These are phyloP conservation scores for Dinothrombium tinctorium DNA, from an alignment of 1,140 invertebrate genomes.

Conservation along the genomic window DNA sequence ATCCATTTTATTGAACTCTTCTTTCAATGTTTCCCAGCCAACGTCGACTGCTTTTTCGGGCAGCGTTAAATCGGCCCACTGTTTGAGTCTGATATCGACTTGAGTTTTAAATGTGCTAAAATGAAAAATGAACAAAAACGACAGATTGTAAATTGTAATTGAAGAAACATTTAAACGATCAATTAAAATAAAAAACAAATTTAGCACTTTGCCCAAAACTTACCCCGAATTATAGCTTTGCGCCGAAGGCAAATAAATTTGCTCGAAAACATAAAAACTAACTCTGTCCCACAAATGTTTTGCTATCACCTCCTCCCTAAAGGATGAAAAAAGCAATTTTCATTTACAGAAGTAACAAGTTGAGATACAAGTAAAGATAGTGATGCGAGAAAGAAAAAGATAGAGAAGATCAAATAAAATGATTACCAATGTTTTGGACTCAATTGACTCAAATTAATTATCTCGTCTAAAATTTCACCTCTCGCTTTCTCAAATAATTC, in stretches of 20 bases:
- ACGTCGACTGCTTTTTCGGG: constrained; percentile 61
- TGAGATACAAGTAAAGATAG: too few species aligned
- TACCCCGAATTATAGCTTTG: too few species aligned
- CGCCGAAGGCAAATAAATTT: constrained; percentile 80
- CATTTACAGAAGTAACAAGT: too few species aligned
- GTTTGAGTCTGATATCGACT: constrained; percentile 82
- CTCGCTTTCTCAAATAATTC: constrained; percentile 90
- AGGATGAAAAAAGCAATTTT: constrained; percentile 12
- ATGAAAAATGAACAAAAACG: too few species aligned
- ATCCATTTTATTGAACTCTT: constrained; percentile 60
- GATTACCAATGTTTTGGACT: constrained; percentile 53
- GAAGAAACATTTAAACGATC: too few species aligned
- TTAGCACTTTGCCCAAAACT: too few species aligned
- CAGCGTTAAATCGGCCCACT: constrained; percentile 77
- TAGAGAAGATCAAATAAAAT: neutral
- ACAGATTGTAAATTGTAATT: too few species aligned
- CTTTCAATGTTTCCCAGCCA: constrained; percentile 62
- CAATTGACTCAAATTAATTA: constrained; percentile 80
- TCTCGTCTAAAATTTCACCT: constrained; percentile 86
- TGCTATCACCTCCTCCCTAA: constrained; percentile 51
- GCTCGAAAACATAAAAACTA: constrained; percentile 68
- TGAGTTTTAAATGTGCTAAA: constrained; percentile 96
- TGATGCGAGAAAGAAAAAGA: constrained; percentile 3
- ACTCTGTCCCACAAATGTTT: constrained; percentile 70
- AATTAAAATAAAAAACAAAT: too few species aligned